Evolutionary conservation across 2,888 invertebrate species (phyloP).

Genomic region (Nezara viridula): DNA sequence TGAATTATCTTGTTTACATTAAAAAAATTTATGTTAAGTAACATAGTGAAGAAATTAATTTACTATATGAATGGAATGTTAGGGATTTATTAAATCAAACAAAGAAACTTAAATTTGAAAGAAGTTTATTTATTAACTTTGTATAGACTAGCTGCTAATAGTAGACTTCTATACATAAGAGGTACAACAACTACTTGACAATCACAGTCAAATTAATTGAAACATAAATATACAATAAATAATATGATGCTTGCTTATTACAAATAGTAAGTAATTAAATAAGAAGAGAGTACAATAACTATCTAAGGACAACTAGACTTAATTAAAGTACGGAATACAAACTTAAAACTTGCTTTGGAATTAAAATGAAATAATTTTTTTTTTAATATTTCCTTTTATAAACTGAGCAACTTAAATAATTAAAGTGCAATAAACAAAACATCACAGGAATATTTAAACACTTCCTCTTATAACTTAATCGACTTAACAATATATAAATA

Average conservation of each 20-base stretch:
- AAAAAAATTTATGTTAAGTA: no score
- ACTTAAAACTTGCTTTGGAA: neutral
- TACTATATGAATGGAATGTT: no score
- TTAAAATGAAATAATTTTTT: neutral
- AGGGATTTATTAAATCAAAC: neutral
- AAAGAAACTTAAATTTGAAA: neutral
- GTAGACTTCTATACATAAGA: conserved; percentile 18
- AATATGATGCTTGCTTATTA: conserved; percentile 25
- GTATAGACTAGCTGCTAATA: conserved; percentile 42
- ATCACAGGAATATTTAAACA: conserved; percentile 31
- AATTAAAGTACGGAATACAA: conserved; percentile 15
- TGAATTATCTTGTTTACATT: no score
- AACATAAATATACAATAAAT: conserved; percentile 34
- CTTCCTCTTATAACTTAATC: neutral
- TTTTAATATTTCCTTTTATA: neutral
- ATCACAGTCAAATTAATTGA: conserved; percentile 48
- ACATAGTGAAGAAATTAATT: no score
- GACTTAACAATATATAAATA: conserved; percentile 19
- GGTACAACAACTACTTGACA: conserved; percentile 13
- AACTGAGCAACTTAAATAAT: conserved; percentile 5
- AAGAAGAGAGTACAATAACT: neutral
- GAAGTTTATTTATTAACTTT: conserved; percentile 46
- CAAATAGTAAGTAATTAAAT: conserved; percentile 27
- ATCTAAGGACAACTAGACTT: conserved; percentile 10
- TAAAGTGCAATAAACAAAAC: conserved; percentile 39